These are phyloP conservation scores for Polypterus bichir DNA, from an alignment of 2,113 vertebrate species.

Conservation along the genomic window DNA sequence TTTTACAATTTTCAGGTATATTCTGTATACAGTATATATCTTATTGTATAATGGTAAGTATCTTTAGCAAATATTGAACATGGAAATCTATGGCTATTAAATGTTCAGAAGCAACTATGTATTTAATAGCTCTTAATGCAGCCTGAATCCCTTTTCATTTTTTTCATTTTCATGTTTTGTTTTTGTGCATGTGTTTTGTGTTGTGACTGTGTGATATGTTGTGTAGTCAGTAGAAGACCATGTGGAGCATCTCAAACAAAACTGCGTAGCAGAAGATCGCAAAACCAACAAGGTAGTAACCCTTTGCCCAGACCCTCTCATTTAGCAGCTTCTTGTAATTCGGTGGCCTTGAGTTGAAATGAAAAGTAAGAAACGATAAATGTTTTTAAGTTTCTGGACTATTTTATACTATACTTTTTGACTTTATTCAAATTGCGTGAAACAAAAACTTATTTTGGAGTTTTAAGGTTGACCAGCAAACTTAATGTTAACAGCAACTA, in stretches of 20 bases:
- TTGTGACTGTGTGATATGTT: constrained; percentile 42
- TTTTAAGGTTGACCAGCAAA: too few relatives aligned
- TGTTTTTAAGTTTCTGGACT: too few relatives aligned
- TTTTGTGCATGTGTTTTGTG: constrained; percentile 75
- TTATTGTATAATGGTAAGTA: too few relatives aligned
- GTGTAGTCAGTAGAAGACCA: constrained; percentile 92
- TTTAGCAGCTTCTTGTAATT: constrained; percentile 35
- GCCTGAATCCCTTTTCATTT: constrained; percentile 38
- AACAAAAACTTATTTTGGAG: too few relatives aligned
- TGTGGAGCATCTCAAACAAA: constrained; percentile 81
- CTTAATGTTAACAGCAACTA: too few relatives aligned
- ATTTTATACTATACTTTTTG: too few relatives aligned
- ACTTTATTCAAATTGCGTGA: too few relatives aligned
- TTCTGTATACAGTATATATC: too few relatives aligned
- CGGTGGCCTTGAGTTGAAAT: constrained; percentile 33
- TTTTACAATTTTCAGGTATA: too few relatives aligned
- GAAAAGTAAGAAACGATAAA: background rate
- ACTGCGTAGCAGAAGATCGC: constrained; percentile 78
- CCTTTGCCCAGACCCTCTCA: constrained; percentile 42
- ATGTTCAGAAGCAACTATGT: too few relatives aligned
- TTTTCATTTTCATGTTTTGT: constrained; percentile 63
- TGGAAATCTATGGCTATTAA: too few relatives aligned
- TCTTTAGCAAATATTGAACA: too few relatives aligned
- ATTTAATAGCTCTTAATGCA: background rate
- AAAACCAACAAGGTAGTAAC: constrained; percentile 82